Percentiles rank a stretch among this genome's conserved stretches.
phyloP scores from a whole-genome alignment of 2,797 vertebrate genomes.

The Gadopsis bispinosus region DNA sequence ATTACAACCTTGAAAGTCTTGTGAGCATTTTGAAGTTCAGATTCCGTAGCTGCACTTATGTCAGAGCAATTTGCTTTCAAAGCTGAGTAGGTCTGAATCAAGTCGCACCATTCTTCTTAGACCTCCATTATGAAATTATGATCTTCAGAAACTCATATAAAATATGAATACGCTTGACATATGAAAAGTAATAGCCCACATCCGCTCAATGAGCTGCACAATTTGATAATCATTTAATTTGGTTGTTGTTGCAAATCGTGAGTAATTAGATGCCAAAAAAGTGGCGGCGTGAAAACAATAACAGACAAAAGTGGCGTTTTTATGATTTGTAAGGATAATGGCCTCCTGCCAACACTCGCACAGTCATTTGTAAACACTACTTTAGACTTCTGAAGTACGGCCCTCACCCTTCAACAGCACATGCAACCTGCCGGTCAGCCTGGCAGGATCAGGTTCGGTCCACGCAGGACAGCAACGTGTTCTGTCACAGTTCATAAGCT shows the following conservation, averaged over 20 bases:
- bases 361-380: background rate
- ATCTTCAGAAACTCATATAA: background rate
- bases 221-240: background rate
- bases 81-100: background rate
- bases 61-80: background rate
- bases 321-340: background rate
- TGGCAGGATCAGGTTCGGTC: background rate
- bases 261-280: background rate
- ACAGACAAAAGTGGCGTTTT: background rate
- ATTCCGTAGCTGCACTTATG: too few species aligned
- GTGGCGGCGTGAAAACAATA: background rate
- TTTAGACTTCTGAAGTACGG: background rate
- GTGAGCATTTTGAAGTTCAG: background rate
- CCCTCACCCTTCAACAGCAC: too few species aligned
- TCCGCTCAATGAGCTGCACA: background rate
- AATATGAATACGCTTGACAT: background rate
- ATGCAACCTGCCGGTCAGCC: background rate
- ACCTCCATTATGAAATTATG: background rate
- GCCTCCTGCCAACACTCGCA: background rate
- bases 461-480: background rate
- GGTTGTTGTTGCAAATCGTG: background rate
- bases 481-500: slow-evolving; percentile 19
- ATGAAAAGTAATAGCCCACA: background rate
- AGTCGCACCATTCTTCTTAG: background rate
- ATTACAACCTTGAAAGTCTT: background rate